Base-by-base conservation (phyloP, 2,797 vertebrate species). In the Phrynocephalus vlangalii region DNA sequence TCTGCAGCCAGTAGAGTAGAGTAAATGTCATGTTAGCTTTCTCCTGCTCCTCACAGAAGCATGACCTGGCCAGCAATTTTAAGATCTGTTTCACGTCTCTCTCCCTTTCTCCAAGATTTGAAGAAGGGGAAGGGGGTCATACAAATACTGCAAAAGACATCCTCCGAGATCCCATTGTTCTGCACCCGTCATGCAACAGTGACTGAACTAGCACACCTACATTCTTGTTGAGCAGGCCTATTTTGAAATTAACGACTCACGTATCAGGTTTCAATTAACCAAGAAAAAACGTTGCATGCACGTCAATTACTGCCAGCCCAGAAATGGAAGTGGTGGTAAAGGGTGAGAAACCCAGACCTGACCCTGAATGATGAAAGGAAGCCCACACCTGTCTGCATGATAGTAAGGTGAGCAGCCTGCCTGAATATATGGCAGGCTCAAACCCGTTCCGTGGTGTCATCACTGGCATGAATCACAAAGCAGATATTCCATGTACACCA, bases 401-500 rank as follows among this genome's bases (percentile, higher is more conserved):
- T 84, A 91, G 91, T 52, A 88, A 90, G 16, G 6, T 38, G 90
- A 95, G 92, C 87, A 84, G 91, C 86, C 28, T 0, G 1, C 44
- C 75, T 73, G 84, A 92, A 88, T 88, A 9, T 92, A 90, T 95
- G 95, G 92, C 95, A 96, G 92, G 95, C 93, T 93, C 78, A 26
- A 89, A 95, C 95, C 94, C 84, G 95, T 88, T 90, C 38, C 87
- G 77, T 77, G 24, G 11, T 80, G 71, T 3, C 73, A 76, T 83
- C 30, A 0, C 82, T 83, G 89, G 93, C 87, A 90, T 63, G 60
- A 63, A 83, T 71, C 92, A 83, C 76, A 56, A 38, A 87, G 87
- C 89, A 90, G 75, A 86, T 84, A 87, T 87, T 24, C 93, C 76
- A 44, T 1, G 44, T 73, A 89, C 88, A 76, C 24, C 88, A 89